phyloP scores from a whole-genome alignment of 2,888 invertebrate genomes.

The Leptinotarsa tumamoca region DNA sequence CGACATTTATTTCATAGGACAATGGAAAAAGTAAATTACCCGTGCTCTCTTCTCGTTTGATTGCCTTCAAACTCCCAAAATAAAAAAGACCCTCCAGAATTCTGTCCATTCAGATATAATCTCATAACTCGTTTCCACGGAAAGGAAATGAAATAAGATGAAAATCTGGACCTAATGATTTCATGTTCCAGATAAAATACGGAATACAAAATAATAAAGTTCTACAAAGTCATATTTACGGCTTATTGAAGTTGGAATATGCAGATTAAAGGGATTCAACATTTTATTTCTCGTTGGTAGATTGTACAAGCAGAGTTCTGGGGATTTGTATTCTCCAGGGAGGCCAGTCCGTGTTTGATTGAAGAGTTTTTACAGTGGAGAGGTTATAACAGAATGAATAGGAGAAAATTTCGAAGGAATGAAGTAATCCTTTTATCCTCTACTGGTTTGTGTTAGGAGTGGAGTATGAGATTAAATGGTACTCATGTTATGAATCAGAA shows the following conservation, averaged over 20 bases:
- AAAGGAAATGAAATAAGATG: conserved; percentile 36
- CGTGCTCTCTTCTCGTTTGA: background rate
- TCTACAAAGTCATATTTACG: conserved; percentile 45
- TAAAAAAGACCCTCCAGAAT: background rate
- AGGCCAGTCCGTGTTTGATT: conserved; percentile 4
- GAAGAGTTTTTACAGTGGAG: conserved; percentile 1
- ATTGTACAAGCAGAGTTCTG: conserved; percentile 12
- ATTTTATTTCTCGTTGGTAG: conserved; percentile 38
- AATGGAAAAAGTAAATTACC: background rate
- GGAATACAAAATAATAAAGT: conserved; percentile 43
- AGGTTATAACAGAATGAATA: background rate
- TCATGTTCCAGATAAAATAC: conserved; percentile 37
- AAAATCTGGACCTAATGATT: conserved; percentile 35
- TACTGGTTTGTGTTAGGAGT: too few species aligned
- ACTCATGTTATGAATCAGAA: too few species aligned
- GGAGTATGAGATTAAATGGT: too few species aligned
- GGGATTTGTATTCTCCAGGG: conserved; percentile 10
- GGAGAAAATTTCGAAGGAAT: too few species aligned
- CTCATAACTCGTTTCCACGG: conserved; percentile 25
- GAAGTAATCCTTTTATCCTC: too few species aligned
- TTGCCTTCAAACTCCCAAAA: background rate
- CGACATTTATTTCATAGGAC: background rate
- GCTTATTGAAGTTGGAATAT: conserved; percentile 48
- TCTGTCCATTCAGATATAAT: conserved; percentile 23
- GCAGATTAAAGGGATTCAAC: conserved; percentile 44